These are phyloP conservation scores for Adineta ricciae DNA, from an alignment of 2,888 invertebrate genomes.

Conservation along the genomic window DNA sequence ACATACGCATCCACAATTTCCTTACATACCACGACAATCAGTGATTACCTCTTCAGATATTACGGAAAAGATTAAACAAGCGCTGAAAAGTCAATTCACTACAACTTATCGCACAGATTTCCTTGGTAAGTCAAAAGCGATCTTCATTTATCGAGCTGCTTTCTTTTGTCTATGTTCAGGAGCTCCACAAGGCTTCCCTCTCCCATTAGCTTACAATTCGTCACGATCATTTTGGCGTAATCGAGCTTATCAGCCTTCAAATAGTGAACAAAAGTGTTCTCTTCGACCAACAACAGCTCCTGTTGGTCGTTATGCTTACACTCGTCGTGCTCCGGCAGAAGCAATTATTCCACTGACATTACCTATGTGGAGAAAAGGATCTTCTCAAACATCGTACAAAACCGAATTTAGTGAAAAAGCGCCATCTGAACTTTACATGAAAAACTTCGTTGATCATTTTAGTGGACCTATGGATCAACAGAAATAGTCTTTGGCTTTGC, in stretches of 20 bases:
- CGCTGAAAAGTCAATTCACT: not conserved
- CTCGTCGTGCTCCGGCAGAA: not conserved
- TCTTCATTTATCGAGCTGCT: no score
- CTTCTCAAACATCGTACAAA: not conserved
- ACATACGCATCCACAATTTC: not conserved
- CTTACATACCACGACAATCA: not conserved
- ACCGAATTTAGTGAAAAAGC: not conserved
- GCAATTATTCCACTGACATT: not conserved
- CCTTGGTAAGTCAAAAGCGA: not conserved
- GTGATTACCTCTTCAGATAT: not conserved
- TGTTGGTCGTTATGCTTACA: not conserved
- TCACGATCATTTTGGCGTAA: not conserved
- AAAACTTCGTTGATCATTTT: not conserved
- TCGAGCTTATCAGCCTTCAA: not conserved
- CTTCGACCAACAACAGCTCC: not conserved
- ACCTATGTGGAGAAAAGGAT: not conserved
- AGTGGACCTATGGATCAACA: not conserved
- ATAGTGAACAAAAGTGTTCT: not conserved
- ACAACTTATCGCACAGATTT: constrained; percentile 2
- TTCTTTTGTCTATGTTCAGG: not conserved
- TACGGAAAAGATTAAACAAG: not conserved
- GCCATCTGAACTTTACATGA: not conserved
- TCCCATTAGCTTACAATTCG: not conserved
- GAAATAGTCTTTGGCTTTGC: not conserved
- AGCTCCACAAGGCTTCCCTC: not conserved